Evolutionary conservation across 2,888 invertebrate genomes (phyloP).

Genomic region (Hirtodrosophila duncani): DNA sequence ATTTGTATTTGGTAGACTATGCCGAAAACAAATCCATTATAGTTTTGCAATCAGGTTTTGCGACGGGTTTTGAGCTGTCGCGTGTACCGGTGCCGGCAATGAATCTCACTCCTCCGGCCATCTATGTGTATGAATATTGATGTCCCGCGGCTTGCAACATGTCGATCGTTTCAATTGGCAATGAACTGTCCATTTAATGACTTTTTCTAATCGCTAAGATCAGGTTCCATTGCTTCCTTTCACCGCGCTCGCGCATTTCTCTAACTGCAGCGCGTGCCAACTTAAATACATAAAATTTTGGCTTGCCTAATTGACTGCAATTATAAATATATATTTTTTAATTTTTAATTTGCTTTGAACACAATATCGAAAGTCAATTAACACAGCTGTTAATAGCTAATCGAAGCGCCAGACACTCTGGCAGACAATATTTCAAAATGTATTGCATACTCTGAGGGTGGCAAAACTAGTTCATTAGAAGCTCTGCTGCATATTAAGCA

Average conservation of each 20-base stretch:
- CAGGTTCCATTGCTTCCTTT: slow-evolving; percentile 40
- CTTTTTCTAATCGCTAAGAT: slow-evolving; percentile 24
- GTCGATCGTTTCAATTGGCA: slow-evolving; percentile 28
- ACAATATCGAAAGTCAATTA: too few relatives aligned
- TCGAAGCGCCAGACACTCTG: slow-evolving; percentile 48
- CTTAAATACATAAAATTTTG: slow-evolving; percentile 9
- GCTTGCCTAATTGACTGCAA: slow-evolving; percentile 33
- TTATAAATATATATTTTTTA: too few relatives aligned
- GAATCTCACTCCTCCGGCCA: slow-evolving; percentile 17
- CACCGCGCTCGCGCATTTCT: slow-evolving; percentile 23
- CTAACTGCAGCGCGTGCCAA: slow-evolving; percentile 36
- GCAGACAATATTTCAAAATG: slow-evolving; percentile 32
- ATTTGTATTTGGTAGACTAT: slow-evolving; percentile 54
- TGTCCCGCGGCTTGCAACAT: slow-evolving; percentile 27
- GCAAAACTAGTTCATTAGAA: too few relatives aligned
- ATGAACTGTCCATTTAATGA: slow-evolving; percentile 16
- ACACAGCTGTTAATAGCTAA: too few relatives aligned
- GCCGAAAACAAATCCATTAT: slow-evolving; percentile 61
- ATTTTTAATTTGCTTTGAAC: too few relatives aligned
- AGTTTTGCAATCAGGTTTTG: slow-evolving; percentile 67
- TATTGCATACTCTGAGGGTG: slow-evolving; percentile 16
- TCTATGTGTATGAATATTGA: slow-evolving; percentile 27
- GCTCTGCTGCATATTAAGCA: too few relatives aligned
- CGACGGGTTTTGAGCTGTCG: slow-evolving; percentile 16
- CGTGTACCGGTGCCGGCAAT: slow-evolving; percentile 12